phyloP scores from a whole-genome alignment of 1,140 invertebrate species.

The Mylabris phalerata region DNA sequence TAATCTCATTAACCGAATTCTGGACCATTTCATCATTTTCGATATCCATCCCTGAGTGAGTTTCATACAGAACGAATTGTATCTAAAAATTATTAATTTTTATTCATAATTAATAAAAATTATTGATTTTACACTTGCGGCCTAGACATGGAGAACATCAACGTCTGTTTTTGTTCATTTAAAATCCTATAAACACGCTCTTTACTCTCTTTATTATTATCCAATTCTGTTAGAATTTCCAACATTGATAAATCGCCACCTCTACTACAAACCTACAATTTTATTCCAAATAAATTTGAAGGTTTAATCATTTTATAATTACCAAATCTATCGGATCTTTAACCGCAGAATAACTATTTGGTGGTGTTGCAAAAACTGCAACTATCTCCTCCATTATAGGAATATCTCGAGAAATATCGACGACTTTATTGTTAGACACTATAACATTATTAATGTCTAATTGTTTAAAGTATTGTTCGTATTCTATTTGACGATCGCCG shows the following conservation, averaged over 20 bases:
- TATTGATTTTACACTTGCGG: constrained; percentile 49
- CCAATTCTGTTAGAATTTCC: constrained; percentile 58
- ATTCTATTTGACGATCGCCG: constrained; percentile 50
- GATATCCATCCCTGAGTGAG: constrained; percentile 58
- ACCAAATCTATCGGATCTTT: constrained; percentile 66
- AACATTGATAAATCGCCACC: constrained; percentile 62
- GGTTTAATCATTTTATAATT: not conserved
- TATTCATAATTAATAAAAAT: not conserved
- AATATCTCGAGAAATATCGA: constrained; percentile 50
- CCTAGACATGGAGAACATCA: constrained; percentile 58
- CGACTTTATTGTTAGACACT: constrained; percentile 53
- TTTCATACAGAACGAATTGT: constrained; percentile 63
- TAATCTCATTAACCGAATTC: constrained; percentile 53
- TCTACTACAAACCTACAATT: constrained; percentile 47
- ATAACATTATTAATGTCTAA: constrained; percentile 50
- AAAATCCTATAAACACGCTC: constrained; percentile 52
- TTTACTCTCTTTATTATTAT: constrained; percentile 52
- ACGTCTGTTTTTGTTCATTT: constrained; percentile 59
- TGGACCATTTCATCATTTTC: constrained; percentile 60
- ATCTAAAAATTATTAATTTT: constrained; percentile 43
- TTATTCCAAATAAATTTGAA: not conserved
- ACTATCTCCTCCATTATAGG: constrained; percentile 59
- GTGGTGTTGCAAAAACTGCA: constrained; percentile 64
- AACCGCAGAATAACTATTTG: constrained; percentile 68
- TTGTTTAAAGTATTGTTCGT: constrained; percentile 47